Evolutionary conservation across 2,113 vertebrate species (phyloP).

Genomic region (Cacatua alba): DNA sequence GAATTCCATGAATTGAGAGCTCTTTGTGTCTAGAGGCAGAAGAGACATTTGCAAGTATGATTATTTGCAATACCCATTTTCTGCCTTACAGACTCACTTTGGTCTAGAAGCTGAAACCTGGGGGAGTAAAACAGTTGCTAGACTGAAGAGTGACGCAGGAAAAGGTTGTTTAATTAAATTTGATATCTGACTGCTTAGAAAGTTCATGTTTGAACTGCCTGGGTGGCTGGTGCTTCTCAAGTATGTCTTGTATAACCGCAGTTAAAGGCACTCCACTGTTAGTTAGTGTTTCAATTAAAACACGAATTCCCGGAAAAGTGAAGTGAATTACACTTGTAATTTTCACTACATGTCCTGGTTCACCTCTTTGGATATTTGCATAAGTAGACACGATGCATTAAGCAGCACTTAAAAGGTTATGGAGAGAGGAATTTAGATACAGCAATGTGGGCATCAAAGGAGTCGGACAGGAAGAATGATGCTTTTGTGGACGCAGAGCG

Average conservation of each 20-base stretch:
- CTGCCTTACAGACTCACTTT: not conserved
- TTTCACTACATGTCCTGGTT: not conserved
- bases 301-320: not conserved
- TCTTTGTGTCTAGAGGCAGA: slow-evolving; percentile 54
- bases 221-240: not conserved
- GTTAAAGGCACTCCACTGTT: not conserved
- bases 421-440: not conserved
- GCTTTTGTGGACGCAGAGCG: not conserved
- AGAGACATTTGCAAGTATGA: slow-evolving; percentile 37
- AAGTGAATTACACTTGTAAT: not conserved
- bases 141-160: not conserved
- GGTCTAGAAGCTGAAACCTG: not conserved
- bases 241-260: not conserved
- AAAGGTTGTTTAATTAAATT: not conserved
- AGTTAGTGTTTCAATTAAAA: not conserved
- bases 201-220: not conserved
- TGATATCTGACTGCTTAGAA: not conserved
- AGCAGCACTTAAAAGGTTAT: not conserved
- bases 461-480: not conserved
- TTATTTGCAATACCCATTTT: slow-evolving; percentile 21
- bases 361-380: not conserved
- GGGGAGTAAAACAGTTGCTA: not conserved
- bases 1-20: slow-evolving; percentile 41
- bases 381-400: not conserved
- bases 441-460: not conserved